Conservation (phyloP, 1,140 invertebrate genomes). For the Nasonia giraulti region DNA sequence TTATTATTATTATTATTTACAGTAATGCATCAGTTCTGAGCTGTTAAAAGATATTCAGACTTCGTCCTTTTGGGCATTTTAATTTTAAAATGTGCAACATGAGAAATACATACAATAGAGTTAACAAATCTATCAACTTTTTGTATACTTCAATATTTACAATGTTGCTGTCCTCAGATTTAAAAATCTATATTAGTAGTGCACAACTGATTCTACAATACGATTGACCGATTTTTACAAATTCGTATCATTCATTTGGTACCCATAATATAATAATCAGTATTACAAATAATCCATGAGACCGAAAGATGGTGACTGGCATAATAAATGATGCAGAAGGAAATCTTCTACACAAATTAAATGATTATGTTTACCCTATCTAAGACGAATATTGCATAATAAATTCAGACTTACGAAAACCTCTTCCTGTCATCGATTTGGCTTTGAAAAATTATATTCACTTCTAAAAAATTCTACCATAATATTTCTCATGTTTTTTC, state of each 20-base stretch:
- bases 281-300: conserved; percentile 29
- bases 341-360: conserved; percentile 35
- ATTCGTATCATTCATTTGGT: conserved; percentile 29
- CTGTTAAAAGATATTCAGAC: conserved; percentile 45
- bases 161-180: conserved; percentile 42
- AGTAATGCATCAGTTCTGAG: conserved; percentile 47
- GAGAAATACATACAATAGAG: conserved; percentile 49
- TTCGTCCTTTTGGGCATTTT: conserved; percentile 36
- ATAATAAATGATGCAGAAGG: conserved; percentile 13
- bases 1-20: conserved; percentile 38
- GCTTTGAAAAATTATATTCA: not conserved
- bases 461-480: not conserved
- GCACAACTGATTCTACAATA: conserved; percentile 28
- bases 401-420: conserved; percentile 30
- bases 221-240: conserved; percentile 25
- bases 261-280: conserved; percentile 19
- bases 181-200: conserved; percentile 48
- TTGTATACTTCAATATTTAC: conserved; percentile 52
- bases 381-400: conserved; percentile 34
- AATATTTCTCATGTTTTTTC: not conserved
- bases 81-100: conserved; percentile 49
- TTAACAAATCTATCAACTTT: conserved; percentile 50
- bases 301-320: conserved; percentile 35
- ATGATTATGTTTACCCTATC: conserved; percentile 18
- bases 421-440: not conserved